Conservation (phyloP, 2,797 vertebrate genomes). For the Silurus aristotelis region DNA sequence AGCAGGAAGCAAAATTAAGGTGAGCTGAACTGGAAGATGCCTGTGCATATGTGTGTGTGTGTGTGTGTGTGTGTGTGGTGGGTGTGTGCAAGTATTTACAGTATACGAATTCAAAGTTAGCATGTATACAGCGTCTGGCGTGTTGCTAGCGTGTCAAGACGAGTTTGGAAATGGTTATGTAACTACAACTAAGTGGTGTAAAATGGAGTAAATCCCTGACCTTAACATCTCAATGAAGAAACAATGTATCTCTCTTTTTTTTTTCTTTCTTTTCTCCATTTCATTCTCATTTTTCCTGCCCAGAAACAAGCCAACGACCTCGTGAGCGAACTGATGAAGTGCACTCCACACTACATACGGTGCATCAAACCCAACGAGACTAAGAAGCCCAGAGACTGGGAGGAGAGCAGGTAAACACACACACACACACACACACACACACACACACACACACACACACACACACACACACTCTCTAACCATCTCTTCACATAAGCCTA, state of each 20-base stretch:
- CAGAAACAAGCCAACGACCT: conserved; percentile 98
- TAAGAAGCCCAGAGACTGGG: conserved; percentile 95
- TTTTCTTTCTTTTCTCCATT: conserved; percentile 7
- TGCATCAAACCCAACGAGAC: conserved; percentile 99
- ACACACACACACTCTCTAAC: not conserved
- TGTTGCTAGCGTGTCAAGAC: not conserved
- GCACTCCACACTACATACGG: conserved; percentile 97
- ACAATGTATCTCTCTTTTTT: conserved; percentile 22
- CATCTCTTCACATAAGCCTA: not conserved
- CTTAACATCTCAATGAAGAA: not conserved
- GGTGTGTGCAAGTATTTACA: not conserved
- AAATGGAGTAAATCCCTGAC: not conserved
- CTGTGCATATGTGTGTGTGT: not conserved
- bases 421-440: not conserved
- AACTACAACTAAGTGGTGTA: not conserved
- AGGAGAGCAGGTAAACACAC: conserved; percentile 86
- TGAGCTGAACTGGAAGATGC: conserved; percentile 57
- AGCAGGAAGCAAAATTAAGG: conserved; percentile 98
- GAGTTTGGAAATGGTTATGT: not conserved
- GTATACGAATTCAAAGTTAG: not conserved
- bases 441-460: too few relatives aligned
- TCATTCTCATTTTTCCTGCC: not conserved
- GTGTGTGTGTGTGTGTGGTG: not conserved
- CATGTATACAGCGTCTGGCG: not conserved
- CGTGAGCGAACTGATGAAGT: conserved; percentile 96